phyloP scores from a whole-genome alignment of 2,113 vertebrate species.

The Rhizomys pruinosus region DNA sequence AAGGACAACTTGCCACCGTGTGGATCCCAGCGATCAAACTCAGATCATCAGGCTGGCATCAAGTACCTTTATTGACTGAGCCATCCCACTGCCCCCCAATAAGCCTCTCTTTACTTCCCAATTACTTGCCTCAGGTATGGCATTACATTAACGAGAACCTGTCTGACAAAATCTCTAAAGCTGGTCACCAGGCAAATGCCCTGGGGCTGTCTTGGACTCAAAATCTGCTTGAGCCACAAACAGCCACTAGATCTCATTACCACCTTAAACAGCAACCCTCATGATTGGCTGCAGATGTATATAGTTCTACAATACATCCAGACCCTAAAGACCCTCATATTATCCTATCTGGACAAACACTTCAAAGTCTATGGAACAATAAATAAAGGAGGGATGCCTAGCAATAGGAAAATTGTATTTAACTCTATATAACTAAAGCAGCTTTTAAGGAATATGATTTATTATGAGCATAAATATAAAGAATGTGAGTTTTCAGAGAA shows the following conservation, averaged over 20 bases:
- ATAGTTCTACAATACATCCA: not conserved
- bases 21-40: not conserved
- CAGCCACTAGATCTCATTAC: not conserved
- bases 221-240: conserved; percentile 7
- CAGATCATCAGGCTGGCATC: not conserved
- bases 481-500: conserved; percentile 20
- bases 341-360: not conserved
- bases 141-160: not conserved
- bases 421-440: not conserved
- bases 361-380: conserved; percentile 35
- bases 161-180: not conserved
- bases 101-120: not conserved
- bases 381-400: not conserved
- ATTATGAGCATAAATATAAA: conserved; percentile 7
- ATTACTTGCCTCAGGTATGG: not conserved
- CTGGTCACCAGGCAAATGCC: not conserved
- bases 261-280: not conserved
- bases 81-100: not conserved
- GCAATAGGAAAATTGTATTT: conserved; percentile 19
- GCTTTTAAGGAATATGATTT: conserved; percentile 33
- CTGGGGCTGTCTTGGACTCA: not conserved
- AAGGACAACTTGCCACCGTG: not conserved
- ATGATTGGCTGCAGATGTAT: not conserved
- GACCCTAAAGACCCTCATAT: not conserved
- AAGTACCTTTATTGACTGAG: too few relatives aligned